Evolutionary conservation across 2,888 invertebrate genomes (phyloP).

Genomic region (Aromia moschata): DNA sequence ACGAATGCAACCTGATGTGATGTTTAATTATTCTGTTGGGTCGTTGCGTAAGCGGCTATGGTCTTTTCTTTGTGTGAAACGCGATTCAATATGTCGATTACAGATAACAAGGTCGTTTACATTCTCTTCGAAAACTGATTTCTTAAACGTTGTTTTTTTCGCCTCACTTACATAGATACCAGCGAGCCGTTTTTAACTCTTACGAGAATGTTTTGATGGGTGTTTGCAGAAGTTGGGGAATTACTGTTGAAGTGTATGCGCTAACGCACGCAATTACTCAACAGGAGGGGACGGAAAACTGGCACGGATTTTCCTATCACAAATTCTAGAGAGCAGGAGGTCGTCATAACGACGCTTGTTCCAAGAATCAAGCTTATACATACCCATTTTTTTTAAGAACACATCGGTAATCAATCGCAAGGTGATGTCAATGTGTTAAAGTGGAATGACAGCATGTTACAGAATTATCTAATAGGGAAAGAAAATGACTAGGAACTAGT

Average conservation of each 20-base stretch:
- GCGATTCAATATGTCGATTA: slow-evolving; percentile 54
- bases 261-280: slow-evolving; percentile 3
- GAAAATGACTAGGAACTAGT: too few relatives aligned
- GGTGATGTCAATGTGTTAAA: too few relatives aligned
- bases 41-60: slow-evolving; percentile 53
- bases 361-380: too few relatives aligned
- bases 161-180: slow-evolving; percentile 3
- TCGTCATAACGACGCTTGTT: background rate
- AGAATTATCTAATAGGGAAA: too few relatives aligned
- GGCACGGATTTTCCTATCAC: slow-evolving; percentile 10
- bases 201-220: background rate
- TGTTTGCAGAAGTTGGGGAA: slow-evolving; percentile 7
- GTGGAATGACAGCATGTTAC: too few relatives aligned
- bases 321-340: background rate
- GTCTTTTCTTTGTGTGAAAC: slow-evolving; percentile 54
- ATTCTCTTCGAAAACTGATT: slow-evolving; percentile 57
- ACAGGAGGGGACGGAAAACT: slow-evolving; percentile 5
- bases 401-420: too few relatives aligned
- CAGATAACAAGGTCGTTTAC: slow-evolving; percentile 58
- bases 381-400: too few relatives aligned
- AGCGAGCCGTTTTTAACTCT: slow-evolving; percentile 5
- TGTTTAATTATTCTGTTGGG: slow-evolving; percentile 25
- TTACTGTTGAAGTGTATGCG: slow-evolving; percentile 7
- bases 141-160: slow-evolving; percentile 38
- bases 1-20: slow-evolving; percentile 20